A percentile compares a stretch with the other conserved stretches of the same genome.
Evolutionary conservation across 2,113 vertebrate genomes (phyloP).

Genomic region (Rhombomys opimus): DNA sequence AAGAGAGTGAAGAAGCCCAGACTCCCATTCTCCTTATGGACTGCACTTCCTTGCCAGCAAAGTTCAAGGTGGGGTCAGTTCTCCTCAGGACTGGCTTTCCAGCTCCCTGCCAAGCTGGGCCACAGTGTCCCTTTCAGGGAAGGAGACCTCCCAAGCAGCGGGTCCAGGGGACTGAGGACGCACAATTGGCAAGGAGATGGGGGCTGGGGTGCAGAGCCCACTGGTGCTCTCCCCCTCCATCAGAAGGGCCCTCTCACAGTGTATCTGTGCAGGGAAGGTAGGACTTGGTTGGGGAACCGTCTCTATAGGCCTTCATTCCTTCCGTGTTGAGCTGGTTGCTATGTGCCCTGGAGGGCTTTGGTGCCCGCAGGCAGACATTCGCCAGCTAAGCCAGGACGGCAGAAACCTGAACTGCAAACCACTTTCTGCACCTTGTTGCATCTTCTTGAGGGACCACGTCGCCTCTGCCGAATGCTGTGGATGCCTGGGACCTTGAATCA

Average conservation of each 20-base stretch:
- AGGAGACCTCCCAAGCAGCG: neutral
- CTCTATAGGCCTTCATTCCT: neutral
- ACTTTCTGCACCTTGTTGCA: neutral
- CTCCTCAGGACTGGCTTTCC: constrained; percentile 52
- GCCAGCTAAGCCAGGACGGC: too few species aligned
- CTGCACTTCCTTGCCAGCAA: constrained; percentile 73
- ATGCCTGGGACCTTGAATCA: neutral
- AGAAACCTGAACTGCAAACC: fast-evolving
- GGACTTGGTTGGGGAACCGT: neutral
- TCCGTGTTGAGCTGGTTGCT: neutral
- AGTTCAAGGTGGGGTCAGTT: constrained; percentile 82
- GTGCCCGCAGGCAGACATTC: neutral
- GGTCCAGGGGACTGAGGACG: neutral
- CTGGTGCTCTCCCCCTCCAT: neutral
- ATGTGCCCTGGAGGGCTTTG: neutral
- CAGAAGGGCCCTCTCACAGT: neutral
- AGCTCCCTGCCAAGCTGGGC: neutral
- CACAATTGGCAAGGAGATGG: neutral
- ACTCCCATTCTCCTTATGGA: constrained; percentile 65
- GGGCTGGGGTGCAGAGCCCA: neutral
- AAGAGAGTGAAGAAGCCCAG: constrained; percentile 77
- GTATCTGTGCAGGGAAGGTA: neutral
- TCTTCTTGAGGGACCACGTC: neutral
- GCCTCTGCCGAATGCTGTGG: neutral
- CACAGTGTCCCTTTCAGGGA: neutral